These are phyloP conservation scores for Pollimyrus isidori DNA, from an alignment of 2,113 vertebrate species.

Conservation along the genomic window DNA sequence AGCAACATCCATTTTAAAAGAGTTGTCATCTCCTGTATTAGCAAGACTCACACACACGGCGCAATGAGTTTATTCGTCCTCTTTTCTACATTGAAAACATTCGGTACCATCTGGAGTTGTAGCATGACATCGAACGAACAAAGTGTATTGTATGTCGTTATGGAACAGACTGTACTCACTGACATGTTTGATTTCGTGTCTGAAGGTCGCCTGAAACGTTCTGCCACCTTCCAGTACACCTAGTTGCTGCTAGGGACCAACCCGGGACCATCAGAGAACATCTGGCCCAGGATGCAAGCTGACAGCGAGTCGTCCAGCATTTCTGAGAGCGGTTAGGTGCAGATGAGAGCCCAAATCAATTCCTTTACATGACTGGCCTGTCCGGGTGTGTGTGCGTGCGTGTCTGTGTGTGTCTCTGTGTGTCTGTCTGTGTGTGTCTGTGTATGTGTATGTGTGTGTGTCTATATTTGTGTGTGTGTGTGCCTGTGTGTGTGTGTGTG, in stretches of 20 bases:
- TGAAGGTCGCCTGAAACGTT: not conserved
- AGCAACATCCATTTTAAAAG: no score
- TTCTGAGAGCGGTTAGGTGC: not conserved
- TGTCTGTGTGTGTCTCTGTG: not conserved
- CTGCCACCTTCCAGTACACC: not conserved
- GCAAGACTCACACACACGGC: no score
- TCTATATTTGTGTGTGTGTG: not conserved
- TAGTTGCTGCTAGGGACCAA: no score
- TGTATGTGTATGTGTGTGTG: not conserved
- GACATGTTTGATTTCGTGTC: not conserved
- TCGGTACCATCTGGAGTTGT: no score
- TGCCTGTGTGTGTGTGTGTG: not conserved
- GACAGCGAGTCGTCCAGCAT: not conserved
- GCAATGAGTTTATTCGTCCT: no score
- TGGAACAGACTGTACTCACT: not conserved
- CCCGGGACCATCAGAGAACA: not conserved
- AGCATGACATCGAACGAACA: not conserved
- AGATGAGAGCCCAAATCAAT: slow-evolving; percentile 14
- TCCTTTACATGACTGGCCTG: slow-evolving; percentile 26
- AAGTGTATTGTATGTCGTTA: not conserved
- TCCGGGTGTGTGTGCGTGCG: slow-evolving; percentile 12
- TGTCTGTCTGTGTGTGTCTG: not conserved
- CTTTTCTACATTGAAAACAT: no score
- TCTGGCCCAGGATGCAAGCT: not conserved
- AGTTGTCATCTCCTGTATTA: no score